These are phyloP conservation scores for Batillaria attramentaria DNA, from an alignment of 1,140 invertebrate genomes.

Conservation along the genomic window DNA sequence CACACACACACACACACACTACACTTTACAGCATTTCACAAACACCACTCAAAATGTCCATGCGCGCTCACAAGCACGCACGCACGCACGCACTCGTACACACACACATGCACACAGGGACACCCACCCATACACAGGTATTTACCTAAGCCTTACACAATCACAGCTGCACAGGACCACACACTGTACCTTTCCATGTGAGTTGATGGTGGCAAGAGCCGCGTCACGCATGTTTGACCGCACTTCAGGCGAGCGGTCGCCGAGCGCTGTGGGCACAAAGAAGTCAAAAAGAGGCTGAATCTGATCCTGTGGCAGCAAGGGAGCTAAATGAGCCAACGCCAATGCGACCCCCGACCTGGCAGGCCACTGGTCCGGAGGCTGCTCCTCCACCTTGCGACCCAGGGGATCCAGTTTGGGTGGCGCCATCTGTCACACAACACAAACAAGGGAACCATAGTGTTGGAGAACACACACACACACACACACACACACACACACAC, in stretches of 20 bases:
- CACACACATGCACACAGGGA: background rate
- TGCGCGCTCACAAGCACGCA: no score
- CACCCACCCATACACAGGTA: background rate
- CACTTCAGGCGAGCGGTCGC: constrained; percentile 87
- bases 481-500: no score
- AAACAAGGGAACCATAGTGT: constrained; percentile 6
- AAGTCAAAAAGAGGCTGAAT: constrained; percentile 81
- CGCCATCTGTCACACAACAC: constrained; percentile 77
- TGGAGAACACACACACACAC: no score
- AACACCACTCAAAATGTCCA: no score
- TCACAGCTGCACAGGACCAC: background rate
- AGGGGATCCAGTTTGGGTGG: constrained; percentile 92
- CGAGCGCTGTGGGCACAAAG: constrained; percentile 89
- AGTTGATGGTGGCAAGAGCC: constrained; percentile 90
- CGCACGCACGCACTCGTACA: no score
- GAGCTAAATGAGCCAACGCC: constrained; percentile 66
- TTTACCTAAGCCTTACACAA: background rate
- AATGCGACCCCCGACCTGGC: constrained; percentile 89
- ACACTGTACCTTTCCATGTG: constrained; percentile 92
- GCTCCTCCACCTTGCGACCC: constrained; percentile 88
- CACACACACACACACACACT: no score
- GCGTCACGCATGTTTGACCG: constrained; percentile 92
- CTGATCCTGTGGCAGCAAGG: constrained; percentile 79
- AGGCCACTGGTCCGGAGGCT: constrained; percentile 87
- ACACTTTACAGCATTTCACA: background rate